These are phyloP conservation scores for Trypoxylus dichotomus DNA, from an alignment of 1,140 invertebrate genomes.

Conservation along the genomic window DNA sequence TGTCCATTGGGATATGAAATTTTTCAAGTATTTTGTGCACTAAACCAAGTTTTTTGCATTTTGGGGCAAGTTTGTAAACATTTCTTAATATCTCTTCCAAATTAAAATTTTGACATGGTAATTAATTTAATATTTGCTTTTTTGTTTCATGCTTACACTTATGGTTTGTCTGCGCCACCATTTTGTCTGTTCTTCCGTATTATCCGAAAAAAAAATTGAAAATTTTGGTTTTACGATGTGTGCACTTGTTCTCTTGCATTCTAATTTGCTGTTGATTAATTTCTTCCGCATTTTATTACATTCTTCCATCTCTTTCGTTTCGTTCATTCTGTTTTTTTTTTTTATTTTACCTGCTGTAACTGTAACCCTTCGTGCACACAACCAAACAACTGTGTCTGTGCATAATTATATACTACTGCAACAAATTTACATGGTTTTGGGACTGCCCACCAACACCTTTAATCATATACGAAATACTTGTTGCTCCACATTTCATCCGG, in stretches of 20 bases:
- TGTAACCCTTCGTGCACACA: slow-evolving; percentile 26
- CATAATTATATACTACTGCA: slow-evolving; percentile 1
- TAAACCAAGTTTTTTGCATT: not conserved
- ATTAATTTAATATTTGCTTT: slow-evolving; percentile 46
- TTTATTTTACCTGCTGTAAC: slow-evolving; percentile 24
- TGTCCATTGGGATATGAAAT: no score
- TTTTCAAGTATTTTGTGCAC: not conserved
- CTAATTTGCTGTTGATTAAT: not conserved
- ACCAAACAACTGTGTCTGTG: slow-evolving; percentile 16
- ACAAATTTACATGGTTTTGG: slow-evolving; percentile 39
- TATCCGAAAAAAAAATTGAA: not conserved
- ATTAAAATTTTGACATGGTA: slow-evolving; percentile 15
- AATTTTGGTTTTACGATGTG: not conserved
- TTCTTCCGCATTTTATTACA: not conserved
- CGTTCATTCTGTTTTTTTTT: not conserved
- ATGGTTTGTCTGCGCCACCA: slow-evolving; percentile 42
- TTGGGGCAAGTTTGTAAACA: not conserved
- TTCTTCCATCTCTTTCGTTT: not conserved
- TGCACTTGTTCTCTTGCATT: not conserved
- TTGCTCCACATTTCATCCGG: not conserved
- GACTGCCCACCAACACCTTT: slow-evolving; percentile 41
- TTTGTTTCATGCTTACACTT: slow-evolving; percentile 53
- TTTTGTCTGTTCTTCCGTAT: slow-evolving; percentile 32
- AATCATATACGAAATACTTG: not conserved
- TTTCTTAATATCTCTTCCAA: slow-evolving; percentile 5